Percentiles rank a stretch among this genome's conserved stretches.
Evolutionary conservation across 1,140 invertebrate species (phyloP).

Genomic region (Drosophila mauritiana): DNA sequence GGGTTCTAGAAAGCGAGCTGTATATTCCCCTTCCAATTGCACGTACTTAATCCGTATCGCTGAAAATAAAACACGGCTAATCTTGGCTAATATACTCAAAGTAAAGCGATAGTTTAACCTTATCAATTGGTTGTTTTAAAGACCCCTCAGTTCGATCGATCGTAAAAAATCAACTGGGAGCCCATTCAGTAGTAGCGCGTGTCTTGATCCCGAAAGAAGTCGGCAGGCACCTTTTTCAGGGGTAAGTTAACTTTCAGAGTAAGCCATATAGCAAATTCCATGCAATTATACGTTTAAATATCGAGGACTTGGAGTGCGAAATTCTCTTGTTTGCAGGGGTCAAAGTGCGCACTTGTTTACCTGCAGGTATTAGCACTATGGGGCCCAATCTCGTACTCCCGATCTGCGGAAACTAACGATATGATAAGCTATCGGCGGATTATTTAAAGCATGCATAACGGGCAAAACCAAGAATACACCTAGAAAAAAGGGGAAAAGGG

Average conservation of each 20-base stretch:
- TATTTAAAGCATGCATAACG: constrained; percentile 46
- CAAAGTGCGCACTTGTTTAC: constrained; percentile 42
- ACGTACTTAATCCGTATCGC: constrained; percentile 67
- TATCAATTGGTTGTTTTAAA: constrained; percentile 60
- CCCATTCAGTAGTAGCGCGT: constrained; percentile 45
- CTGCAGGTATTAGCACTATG: constrained; percentile 3
- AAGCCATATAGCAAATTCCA: neutral
- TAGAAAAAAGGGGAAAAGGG: constrained; percentile 6
- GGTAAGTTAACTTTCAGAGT: constrained; percentile 12
- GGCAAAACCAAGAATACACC: constrained; percentile 30
- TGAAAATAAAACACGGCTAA: constrained; percentile 55
- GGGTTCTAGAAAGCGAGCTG: neutral
- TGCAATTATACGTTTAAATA: neutral
- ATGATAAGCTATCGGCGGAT: constrained; percentile 60
- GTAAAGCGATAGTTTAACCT: constrained; percentile 27
- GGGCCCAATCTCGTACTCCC: constrained; percentile 21
- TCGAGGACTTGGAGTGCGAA: neutral
- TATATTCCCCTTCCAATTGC: constrained; percentile 2
- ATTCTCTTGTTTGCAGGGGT: constrained; percentile 16
- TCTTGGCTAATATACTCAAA: constrained; percentile 48
- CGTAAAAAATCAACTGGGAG: constrained; percentile 17
- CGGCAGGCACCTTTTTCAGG: neutral
- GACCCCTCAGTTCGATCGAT: constrained; percentile 54
- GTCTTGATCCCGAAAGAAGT: constrained; percentile 32
- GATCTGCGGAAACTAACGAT: constrained; percentile 48